Conservation (phyloP, 2,113 vertebrate species). For the Petrocephalus microphthalmus region DNA sequence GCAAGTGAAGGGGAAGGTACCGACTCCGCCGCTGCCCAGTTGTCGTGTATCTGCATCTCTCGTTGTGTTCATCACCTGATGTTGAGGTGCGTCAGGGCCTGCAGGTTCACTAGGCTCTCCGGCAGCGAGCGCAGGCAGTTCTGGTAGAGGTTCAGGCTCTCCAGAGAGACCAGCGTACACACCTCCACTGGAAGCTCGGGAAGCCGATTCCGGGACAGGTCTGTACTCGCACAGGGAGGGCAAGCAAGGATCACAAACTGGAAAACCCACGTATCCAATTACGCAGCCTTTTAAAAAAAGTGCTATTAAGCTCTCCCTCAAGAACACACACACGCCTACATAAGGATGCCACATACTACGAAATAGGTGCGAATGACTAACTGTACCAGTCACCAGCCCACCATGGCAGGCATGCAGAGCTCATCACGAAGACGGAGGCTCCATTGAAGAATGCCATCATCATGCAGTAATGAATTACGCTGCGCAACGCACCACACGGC, state of each 20-base stretch:
- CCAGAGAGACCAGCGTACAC: constrained; percentile 87
- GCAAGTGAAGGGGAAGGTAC: background rate
- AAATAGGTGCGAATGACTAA: constrained; percentile 17
- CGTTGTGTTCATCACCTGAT: constrained; percentile 70
- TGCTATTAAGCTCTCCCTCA: background rate
- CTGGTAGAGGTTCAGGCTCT: constrained; percentile 93
- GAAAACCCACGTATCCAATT: background rate
- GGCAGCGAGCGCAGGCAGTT: constrained; percentile 93
- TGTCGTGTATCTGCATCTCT: background rate
- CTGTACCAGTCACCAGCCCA: background rate
- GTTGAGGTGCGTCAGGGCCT: constrained; percentile 88
- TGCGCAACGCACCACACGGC: background rate
- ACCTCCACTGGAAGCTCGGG: constrained; percentile 83
- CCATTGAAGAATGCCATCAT: background rate
- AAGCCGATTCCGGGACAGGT: constrained; percentile 87
- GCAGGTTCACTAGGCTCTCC: constrained; percentile 82
- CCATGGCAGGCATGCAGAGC: background rate
- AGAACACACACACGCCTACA: background rate
- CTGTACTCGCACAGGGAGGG: constrained; percentile 47
- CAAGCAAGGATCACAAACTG: background rate
- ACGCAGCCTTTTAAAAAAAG: background rate
- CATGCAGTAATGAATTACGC: background rate
- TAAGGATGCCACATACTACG: background rate
- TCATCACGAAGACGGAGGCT: background rate
- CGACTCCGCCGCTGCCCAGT: background rate